These are phyloP conservation scores for Prosapia bicincta DNA, from an alignment of 2,888 invertebrate species.

Conservation along the genomic window DNA sequence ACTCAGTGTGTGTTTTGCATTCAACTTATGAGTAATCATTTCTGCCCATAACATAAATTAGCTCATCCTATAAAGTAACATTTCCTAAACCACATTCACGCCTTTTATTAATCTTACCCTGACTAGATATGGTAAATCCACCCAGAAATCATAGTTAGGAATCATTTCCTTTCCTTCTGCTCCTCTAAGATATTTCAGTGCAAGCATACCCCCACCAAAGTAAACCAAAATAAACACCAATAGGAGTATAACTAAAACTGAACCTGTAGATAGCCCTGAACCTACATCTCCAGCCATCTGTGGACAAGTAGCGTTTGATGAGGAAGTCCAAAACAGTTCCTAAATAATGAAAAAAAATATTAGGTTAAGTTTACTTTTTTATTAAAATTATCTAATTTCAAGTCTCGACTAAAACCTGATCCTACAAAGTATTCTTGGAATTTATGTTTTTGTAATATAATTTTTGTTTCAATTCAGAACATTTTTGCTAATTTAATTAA, in stretches of 20 bases:
- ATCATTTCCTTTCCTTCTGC: constrained; percentile 69
- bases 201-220: constrained; percentile 61
- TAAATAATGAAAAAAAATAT: not conserved
- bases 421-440: no score
- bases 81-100: no score
- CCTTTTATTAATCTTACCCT: constrained; percentile 54
- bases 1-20: no score
- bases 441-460: no score
- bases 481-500: no score
- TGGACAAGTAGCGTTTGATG: not conserved
- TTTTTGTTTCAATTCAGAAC: no score
- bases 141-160: constrained; percentile 72
- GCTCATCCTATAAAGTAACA: no score
- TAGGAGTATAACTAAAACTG: constrained; percentile 56
- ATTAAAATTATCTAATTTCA: no score
- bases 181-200: constrained; percentile 64
- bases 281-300: not conserved
- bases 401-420: no score
- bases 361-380: no score
- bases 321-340: not conserved
- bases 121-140: constrained; percentile 63
- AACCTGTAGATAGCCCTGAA: constrained; percentile 19
- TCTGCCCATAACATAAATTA: no score
- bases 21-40: no score
- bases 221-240: constrained; percentile 57